These are phyloP conservation scores for Apodemus agrarius DNA, from an alignment of 2,797 vertebrate genomes.

Conservation along the genomic window DNA sequence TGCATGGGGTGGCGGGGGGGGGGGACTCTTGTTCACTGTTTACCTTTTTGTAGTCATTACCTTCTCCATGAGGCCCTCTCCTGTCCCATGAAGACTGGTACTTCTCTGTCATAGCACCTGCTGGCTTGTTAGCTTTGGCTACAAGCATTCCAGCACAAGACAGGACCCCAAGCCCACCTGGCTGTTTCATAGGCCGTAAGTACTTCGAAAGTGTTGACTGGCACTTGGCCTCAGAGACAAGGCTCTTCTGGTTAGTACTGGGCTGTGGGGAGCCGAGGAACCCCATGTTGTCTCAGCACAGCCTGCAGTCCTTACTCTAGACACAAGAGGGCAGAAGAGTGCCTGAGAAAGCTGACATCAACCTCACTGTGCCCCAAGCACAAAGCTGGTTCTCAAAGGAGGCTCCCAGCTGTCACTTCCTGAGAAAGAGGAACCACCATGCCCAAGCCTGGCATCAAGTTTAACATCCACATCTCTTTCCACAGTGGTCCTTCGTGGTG, in stretches of 20 bases:
- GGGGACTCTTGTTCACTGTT: neutral
- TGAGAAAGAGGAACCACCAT: neutral
- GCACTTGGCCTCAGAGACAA: neutral
- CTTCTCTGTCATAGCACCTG: neutral
- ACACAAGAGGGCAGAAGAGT: conserved; percentile 64
- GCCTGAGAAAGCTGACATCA: neutral
- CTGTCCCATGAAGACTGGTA: neutral
- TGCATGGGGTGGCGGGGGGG: too few relatives aligned
- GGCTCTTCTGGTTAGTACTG: neutral
- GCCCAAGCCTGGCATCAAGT: neutral
- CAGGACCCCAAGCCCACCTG: neutral
- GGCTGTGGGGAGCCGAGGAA: neutral
- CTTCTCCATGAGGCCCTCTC: neutral
- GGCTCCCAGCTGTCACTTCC: neutral
- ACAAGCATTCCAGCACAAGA: neutral
- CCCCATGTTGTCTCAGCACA: neutral
- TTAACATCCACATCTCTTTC: conserved; percentile 15
- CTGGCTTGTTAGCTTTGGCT: neutral
- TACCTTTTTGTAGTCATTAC: neutral
- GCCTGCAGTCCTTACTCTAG: conserved; percentile 2
- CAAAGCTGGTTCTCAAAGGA: neutral
- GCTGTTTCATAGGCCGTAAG: neutral
- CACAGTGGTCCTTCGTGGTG: conserved; percentile 96
- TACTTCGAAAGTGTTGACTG: neutral
- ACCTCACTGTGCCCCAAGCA: neutral